A percentile compares a stretch with the other conserved stretches of the same genome.
Evolutionary conservation across 1,140 invertebrate genomes (phyloP).

Genomic region (Anoplophora glabripennis): DNA sequence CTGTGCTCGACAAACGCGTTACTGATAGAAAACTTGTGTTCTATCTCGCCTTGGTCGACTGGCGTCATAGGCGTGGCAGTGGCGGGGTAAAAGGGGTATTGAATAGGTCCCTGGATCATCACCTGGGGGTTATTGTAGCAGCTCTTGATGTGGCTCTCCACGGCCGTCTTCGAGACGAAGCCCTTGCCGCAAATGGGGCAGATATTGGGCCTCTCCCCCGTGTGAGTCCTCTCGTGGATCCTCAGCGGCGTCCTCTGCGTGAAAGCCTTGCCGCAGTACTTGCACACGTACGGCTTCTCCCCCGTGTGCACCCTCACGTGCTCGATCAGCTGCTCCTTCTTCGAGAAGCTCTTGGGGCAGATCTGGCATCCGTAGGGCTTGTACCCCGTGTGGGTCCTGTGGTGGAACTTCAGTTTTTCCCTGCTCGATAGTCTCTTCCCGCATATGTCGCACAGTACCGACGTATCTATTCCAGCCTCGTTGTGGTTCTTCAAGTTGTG

Average conservation of each 20-base stretch:
- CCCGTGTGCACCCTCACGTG: conserved; percentile 65
- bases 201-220: conserved; percentile 72
- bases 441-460: conserved; percentile 67
- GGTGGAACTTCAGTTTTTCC: conserved; percentile 69
- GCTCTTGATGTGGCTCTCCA: conserved; percentile 60
- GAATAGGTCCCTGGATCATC: conserved; percentile 1
- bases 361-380: conserved; percentile 69
- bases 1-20: conserved; percentile 12
- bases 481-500: conserved; percentile 45
- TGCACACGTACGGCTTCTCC: conserved; percentile 64
- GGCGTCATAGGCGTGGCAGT: conserved; percentile 9
- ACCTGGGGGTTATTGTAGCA: conserved; percentile 46
- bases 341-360: conserved; percentile 64
- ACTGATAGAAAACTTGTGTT: conserved; percentile 14
- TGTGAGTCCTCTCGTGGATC: conserved; percentile 59
- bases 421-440: conserved; percentile 73
- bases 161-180: conserved; percentile 60
- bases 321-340: conserved; percentile 60
- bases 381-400: conserved; percentile 69
- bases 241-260: conserved; percentile 68
- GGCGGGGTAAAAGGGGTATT: background rate
- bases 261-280: conserved; percentile 72
- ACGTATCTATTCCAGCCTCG: conserved; percentile 33
- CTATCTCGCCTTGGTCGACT: conserved; percentile 5
- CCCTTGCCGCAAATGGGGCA: conserved; percentile 67